These are phyloP conservation scores for Cyclargus thomasi DNA, from an alignment of 1,140 invertebrate species.

Conservation along the genomic window DNA sequence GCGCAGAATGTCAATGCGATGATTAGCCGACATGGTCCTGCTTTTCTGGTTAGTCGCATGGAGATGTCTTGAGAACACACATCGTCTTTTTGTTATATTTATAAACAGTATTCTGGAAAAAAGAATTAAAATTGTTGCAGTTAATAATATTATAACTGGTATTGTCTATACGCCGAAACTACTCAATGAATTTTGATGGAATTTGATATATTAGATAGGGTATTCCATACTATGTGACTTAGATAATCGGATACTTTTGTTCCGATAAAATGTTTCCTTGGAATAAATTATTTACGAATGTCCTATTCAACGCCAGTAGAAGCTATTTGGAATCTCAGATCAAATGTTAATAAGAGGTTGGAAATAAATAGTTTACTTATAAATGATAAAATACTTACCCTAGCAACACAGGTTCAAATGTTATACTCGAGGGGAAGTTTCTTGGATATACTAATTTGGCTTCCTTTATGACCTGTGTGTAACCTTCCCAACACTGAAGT, in stretches of 20 bases:
- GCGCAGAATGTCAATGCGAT: constrained; percentile 81
- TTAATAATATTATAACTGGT: too few relatives aligned
- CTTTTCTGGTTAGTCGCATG: constrained; percentile 68
- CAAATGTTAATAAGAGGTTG: not conserved
- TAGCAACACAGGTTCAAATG: constrained; percentile 79
- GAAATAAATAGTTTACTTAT: not conserved
- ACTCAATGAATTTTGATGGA: too few relatives aligned
- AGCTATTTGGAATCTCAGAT: too few relatives aligned
- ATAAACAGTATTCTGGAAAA: constrained; percentile 81
- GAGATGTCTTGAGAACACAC: constrained; percentile 80
- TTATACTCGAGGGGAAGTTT: constrained; percentile 78
- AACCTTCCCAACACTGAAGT: constrained; percentile 83
- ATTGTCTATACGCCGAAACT: too few relatives aligned
- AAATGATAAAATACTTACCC: constrained; percentile 71
- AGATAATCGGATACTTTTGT: too few relatives aligned
- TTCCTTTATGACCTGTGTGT: constrained; percentile 79
- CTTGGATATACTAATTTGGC: constrained; percentile 78
- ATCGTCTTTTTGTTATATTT: constrained; percentile 80
- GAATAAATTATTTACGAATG: too few relatives aligned
- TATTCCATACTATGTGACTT: too few relatives aligned
- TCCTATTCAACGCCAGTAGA: too few relatives aligned
- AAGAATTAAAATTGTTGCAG: constrained; percentile 36
- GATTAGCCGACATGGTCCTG: constrained; percentile 73
- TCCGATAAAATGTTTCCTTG: too few relatives aligned
- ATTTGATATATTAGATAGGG: too few relatives aligned